Evolutionary conservation across 2,797 vertebrate species (phyloP), one percentile per base, ranked within the genome.

Genomic region (Lophotriccus pileatus): DNA sequence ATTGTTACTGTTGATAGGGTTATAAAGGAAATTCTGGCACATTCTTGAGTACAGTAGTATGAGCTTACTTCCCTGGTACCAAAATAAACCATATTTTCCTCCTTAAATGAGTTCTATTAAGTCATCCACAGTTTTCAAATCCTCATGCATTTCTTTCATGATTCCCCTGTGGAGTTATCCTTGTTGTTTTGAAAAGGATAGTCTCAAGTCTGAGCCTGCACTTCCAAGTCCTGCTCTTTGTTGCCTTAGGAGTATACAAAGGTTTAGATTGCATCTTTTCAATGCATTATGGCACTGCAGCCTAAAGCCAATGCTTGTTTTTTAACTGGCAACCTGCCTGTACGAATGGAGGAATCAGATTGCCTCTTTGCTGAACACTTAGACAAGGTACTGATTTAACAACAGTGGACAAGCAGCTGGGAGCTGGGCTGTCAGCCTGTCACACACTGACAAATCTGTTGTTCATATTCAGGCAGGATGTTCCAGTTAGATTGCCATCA

Each of bases 371-470:
- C 97, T 97, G 98, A 98, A 92, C 95, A 88, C 97, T 98, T 97
- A 98, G 98, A 98, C 98, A 97, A 98, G 98, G 97, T 97, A 97
- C 98, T 99, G 98, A 99, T 97, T 94, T 99, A 98, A 99, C 98
- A 97, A 98, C 98, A 98, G 98, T 98, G 98, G 99, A 99, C 99
- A 99, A 98, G 99, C 98, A 98, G 98, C 99, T 99, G 98, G 98
- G 98, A 98, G 98, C 98, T 96, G 98, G 98, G 97, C 98, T 99
- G 99, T 99, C 99, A 99, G 98, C 98, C 98, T 99, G 98, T 99
- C 99, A 99, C 98, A 98, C 97, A 97, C 98, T 99, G 98, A 99
- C 98, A 99, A 98, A 99, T 99, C 99, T 98, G 98, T 98, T 99
- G 99, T 98, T 99, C 98, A 98, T 98, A 99, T 98, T 97, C 98